Conservation (phyloP, 1,140 invertebrate species). For the Caerostris darwini region DNA sequence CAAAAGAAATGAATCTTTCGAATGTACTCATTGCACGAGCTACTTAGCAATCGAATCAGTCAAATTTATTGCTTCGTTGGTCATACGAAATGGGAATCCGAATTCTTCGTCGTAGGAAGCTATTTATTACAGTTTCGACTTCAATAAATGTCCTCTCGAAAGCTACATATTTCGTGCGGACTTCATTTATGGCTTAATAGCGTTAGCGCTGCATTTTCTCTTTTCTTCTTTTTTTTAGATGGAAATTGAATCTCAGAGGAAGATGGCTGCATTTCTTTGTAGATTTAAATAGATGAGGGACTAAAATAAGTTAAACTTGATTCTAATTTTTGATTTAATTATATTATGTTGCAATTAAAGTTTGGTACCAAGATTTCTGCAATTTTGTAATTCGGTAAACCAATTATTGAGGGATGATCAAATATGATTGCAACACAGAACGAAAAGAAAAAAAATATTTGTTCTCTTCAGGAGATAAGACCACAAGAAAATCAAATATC, state of each 20-base stretch:
- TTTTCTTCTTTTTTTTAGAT: neutral
- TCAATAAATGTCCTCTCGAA: neutral
- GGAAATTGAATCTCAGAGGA: neutral
- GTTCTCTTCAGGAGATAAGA: too few species aligned
- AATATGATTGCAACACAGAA: too few species aligned
- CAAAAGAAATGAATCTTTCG: neutral
- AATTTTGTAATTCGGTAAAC: too few species aligned
- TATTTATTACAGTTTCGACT: neutral
- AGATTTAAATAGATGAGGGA: too few species aligned
- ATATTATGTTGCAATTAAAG: too few species aligned
- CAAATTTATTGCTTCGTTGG: constrained; percentile 42
- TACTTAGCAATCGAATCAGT: constrained; percentile 24
- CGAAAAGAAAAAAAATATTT: too few species aligned
- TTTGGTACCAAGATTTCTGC: too few species aligned
- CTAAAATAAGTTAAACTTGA: too few species aligned
- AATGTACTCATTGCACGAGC: neutral
- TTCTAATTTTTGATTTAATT: too few species aligned
- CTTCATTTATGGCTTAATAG: neutral
- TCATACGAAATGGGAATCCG: neutral
- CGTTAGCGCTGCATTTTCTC: neutral
- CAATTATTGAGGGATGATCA: too few species aligned
- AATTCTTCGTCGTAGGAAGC: neutral
- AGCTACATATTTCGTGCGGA: neutral
- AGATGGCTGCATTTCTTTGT: too few species aligned
- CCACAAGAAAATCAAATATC: too few species aligned